A percentile compares a stretch with the other conserved stretches of the same genome.
phyloP scores from a whole-genome alignment of 1,140 invertebrate species.

The Teleogryllus occipitalis region DNA sequence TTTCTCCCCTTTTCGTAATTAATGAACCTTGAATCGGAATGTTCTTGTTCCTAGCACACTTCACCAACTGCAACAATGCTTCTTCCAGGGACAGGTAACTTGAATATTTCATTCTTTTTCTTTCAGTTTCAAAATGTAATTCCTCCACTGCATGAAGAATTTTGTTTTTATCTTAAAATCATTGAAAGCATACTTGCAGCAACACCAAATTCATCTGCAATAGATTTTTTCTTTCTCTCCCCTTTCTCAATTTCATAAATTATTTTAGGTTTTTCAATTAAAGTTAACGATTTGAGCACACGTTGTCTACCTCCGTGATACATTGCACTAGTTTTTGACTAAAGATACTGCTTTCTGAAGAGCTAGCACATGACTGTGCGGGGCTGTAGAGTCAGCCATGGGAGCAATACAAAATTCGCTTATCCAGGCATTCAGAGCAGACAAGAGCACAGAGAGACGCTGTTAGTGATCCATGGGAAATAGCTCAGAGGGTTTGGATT shows the following conservation, averaged over 20 bases:
- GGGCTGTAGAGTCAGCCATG: no score
- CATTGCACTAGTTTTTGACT: no score
- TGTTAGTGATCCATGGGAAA: no score
- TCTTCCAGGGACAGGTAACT: not conserved
- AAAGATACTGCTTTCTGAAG: no score
- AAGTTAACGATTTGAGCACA: not conserved
- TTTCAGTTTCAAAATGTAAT: not conserved
- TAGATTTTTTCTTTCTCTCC: not conserved
- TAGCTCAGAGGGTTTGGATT: no score
- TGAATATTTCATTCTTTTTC: not conserved
- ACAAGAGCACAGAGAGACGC: no score
- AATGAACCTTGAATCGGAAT: not conserved
- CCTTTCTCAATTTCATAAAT: not conserved
- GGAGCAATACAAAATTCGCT: no score
- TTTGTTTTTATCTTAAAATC: not conserved
- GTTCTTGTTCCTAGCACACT: not conserved
- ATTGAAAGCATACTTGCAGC: not conserved
- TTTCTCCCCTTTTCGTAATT: no score
- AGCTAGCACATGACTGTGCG: no score
- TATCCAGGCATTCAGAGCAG: no score
- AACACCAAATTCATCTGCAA: not conserved
- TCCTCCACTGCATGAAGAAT: not conserved
- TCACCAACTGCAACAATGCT: not conserved
- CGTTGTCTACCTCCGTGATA: no score
- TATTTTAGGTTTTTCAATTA: not conserved